Conservation (phyloP, 2,113 vertebrate species). For the Bufo gargarizans region DNA sequence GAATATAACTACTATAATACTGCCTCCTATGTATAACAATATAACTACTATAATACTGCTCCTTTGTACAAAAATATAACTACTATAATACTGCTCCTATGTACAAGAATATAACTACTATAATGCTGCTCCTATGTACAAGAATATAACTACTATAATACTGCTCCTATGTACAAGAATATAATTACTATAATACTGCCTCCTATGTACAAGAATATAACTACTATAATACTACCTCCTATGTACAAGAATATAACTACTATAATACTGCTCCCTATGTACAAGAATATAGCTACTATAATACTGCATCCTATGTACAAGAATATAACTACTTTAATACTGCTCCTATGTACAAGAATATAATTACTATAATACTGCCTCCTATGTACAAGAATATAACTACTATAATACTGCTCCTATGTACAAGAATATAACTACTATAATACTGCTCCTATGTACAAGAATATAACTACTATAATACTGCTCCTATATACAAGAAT, state of each 20-base stretch:
- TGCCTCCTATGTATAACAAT: neutral
- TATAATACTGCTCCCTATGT: too few species aligned
- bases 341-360: neutral
- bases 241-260: too few species aligned
- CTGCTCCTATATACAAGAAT: neutral
- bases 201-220: neutral
- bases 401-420: neutral
- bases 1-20: constrained; percentile 7
- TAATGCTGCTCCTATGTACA: neutral
- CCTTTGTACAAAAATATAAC: neutral
- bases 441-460: too few species aligned
- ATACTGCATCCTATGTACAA: neutral
- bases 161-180: too few species aligned
- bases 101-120: neutral
- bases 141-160: constrained; percentile 2
- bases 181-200: too few species aligned
- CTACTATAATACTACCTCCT: neutral
- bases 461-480: too few species aligned
- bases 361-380: neutral
- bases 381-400: constrained; percentile 1
- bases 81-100: constrained; percentile 1
- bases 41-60: constrained; percentile 2
- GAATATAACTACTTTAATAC: constrained; percentile 5
- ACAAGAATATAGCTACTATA: too few species aligned
- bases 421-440: neutral